A percentile compares a stretch with the other conserved stretches of the same genome.
phyloP scores from a whole-genome alignment of 2,888 invertebrate genomes.

The Strigamia transsilvanica region DNA sequence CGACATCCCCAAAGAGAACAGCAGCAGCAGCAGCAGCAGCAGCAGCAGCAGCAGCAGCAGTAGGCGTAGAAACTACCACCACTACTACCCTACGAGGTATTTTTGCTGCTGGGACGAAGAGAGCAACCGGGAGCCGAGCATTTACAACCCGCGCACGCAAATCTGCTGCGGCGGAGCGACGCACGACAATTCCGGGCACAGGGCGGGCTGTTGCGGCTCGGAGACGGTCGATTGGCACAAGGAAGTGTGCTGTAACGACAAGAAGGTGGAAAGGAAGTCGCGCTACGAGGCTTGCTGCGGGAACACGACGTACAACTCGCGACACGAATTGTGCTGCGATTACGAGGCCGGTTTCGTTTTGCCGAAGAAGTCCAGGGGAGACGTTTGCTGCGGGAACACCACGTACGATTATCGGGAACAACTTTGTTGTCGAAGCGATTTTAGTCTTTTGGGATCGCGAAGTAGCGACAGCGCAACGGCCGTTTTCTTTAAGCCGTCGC shows the following conservation, averaged over 20 bases:
- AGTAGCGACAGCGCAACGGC: too few relatives aligned
- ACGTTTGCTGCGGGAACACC: background rate
- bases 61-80: too few relatives aligned
- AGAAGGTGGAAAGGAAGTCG: background rate
- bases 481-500: background rate
- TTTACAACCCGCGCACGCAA: background rate
- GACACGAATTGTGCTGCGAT: background rate
- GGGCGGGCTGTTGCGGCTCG: background rate
- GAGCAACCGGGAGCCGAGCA: background rate
- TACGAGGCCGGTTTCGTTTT: background rate
- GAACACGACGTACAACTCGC: background rate
- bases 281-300: background rate
- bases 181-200: background rate
- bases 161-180: background rate
- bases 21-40: background rate
- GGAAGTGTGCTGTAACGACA: background rate
- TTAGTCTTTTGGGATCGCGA: background rate
- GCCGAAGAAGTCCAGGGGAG: background rate
- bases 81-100: background rate
- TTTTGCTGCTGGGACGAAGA: constrained; percentile 11
- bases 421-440: background rate
- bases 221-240: background rate
- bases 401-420: background rate
- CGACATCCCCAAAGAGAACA: background rate
- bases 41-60: background rate